Percentiles rank a stretch among this genome's conserved stretches.
Conservation (phyloP, 1,140 invertebrate genomes). For the Drosophila nigrodunni region DNA sequence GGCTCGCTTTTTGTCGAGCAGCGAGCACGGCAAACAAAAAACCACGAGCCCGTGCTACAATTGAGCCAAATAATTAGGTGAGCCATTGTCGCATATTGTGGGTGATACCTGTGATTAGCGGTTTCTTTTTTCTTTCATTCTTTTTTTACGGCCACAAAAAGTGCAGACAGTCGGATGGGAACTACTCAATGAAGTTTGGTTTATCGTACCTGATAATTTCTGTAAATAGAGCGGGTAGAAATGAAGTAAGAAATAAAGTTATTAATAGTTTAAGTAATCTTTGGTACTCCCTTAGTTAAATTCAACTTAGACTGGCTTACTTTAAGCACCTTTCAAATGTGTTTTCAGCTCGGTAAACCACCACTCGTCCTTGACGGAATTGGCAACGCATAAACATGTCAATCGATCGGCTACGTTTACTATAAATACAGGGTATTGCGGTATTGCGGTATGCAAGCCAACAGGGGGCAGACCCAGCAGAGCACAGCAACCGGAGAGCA, state of each 20-base stretch:
- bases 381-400: slow-evolving; percentile 36
- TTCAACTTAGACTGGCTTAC: too few relatives aligned
- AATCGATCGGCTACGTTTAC: slow-evolving; percentile 77
- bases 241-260: too few relatives aligned
- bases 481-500: slow-evolving; percentile 33
- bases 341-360: neutral
- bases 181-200: slow-evolving; percentile 19
- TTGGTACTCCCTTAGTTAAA: too few relatives aligned
- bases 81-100: slow-evolving; percentile 69
- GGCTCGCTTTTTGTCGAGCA: slow-evolving; percentile 71
- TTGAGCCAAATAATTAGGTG: slow-evolving; percentile 77
- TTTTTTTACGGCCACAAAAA: slow-evolving; percentile 48
- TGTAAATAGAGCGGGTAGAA: too few relatives aligned
- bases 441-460: slow-evolving; percentile 55
- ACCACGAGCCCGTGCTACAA: slow-evolving; percentile 51
- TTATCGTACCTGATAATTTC: neutral
- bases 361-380: slow-evolving; percentile 4
- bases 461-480: slow-evolving; percentile 13
- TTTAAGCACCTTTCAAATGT: neutral
- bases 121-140: slow-evolving; percentile 75
- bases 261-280: too few relatives aligned
- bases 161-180: neutral
- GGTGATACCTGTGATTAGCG: slow-evolving; percentile 60
- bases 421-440: slow-evolving; percentile 63
- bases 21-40: slow-evolving; percentile 21